These are phyloP conservation scores for Notodonta ziczac DNA, from an alignment of 2,888 invertebrate species.

Conservation along the genomic window DNA sequence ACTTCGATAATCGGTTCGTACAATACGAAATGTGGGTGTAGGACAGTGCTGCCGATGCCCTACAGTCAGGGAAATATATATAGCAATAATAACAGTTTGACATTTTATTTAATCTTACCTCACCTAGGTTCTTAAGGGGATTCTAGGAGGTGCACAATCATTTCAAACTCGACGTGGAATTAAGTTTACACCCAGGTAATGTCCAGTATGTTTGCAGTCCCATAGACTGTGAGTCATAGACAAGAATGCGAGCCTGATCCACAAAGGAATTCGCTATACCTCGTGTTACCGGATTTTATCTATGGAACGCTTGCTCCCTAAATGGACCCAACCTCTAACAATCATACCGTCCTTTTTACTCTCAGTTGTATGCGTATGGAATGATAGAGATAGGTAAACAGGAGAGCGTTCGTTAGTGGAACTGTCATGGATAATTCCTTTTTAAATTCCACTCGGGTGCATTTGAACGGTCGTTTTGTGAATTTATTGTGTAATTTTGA, in stretches of 20 bases:
- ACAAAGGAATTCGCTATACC: constrained; percentile 31
- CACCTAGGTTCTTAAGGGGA: too few species aligned
- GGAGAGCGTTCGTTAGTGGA: not conserved
- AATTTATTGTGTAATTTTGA: too few species aligned
- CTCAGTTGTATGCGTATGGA: not conserved
- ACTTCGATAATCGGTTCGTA: too few species aligned
- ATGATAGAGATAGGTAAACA: constrained; percentile 18
- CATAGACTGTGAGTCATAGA: constrained; percentile 31
- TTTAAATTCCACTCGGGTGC: not conserved
- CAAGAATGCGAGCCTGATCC: constrained; percentile 33
- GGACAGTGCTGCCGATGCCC: too few species aligned
- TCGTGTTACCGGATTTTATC: constrained; percentile 37
- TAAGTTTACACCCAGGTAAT: not conserved
- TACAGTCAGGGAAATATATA: too few species aligned
- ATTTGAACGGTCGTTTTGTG: not conserved
- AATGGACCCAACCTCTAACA: constrained; percentile 17
- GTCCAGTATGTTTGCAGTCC: constrained; percentile 17
- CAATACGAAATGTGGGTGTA: too few species aligned
- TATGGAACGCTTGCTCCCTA: constrained; percentile 21
- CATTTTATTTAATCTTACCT: too few species aligned
- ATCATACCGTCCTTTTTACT: constrained; percentile 18
- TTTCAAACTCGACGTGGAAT: not conserved
- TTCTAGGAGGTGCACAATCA: too few species aligned
- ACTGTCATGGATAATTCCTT: not conserved
- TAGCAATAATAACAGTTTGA: too few species aligned